A percentile compares a stretch with the other conserved stretches of the same genome.
Conservation (phyloP, 2,113 vertebrate genomes). For the Cnemophilus loriae region DNA sequence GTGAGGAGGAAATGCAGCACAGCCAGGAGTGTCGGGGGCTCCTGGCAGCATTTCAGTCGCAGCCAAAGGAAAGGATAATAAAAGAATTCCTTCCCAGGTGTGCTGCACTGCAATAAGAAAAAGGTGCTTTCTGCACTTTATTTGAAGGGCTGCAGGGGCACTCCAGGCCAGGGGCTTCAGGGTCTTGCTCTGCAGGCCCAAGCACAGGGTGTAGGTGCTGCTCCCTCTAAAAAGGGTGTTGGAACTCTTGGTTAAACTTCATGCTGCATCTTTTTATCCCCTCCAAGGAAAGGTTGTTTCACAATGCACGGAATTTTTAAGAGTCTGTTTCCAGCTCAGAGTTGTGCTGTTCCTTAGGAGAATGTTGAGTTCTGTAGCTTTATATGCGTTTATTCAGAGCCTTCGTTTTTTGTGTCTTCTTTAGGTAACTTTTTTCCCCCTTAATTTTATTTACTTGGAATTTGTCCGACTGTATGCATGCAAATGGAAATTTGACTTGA, state of each 20-base stretch:
- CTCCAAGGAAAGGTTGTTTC: neutral
- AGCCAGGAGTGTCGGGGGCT: neutral
- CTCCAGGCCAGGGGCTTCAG: neutral
- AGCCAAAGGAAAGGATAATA: neutral
- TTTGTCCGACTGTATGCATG: accelerated
- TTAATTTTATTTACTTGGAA: neutral
- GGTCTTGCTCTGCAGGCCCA: neutral
- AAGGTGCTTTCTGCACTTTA: neutral
- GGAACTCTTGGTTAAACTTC: neutral
- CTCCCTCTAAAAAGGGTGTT: neutral
- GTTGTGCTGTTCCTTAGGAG: neutral
- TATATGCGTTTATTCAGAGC: neutral
- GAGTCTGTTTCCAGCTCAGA: neutral
- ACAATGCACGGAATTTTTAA: neutral
- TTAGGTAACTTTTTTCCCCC: neutral
- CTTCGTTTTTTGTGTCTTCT: neutral
- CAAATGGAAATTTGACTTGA: neutral
- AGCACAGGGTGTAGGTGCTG: too few species aligned
- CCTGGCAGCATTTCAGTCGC: neutral
- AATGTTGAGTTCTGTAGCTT: neutral
- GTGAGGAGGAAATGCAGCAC: neutral
- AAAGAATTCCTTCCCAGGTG: neutral
- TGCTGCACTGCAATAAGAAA: neutral
- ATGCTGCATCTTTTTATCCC: neutral
- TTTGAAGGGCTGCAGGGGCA: neutral